Percentiles rank a stretch among this genome's conserved stretches.
These are phyloP conservation scores for Eurystomus glaucurus DNA, from an alignment of 2,797 vertebrate genomes.

Conservation along the genomic window DNA sequence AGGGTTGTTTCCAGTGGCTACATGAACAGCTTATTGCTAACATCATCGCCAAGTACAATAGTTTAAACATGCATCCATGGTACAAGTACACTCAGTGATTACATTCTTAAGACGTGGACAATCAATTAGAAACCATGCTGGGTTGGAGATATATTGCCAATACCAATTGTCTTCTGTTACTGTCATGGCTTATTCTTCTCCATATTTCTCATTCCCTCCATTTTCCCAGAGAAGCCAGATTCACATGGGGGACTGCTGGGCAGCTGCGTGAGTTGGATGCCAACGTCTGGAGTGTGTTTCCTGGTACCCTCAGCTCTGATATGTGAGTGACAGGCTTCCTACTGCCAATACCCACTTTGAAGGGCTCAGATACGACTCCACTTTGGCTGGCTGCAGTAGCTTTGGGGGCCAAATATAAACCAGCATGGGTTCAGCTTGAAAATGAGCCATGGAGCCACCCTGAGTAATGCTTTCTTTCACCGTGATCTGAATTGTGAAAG, in stretches of 20 bases:
- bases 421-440: neutral
- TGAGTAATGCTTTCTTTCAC: neutral
- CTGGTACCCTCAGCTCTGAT: neutral
- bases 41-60: neutral
- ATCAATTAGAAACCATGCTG: slow-evolving; percentile 19
- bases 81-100: neutral
- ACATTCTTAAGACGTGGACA: slow-evolving; percentile 7
- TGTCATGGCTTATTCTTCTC: neutral
- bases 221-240: neutral
- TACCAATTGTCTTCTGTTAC: slow-evolving; percentile 14
- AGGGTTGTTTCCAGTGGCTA: neutral
- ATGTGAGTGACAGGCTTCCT: neutral
- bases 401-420: neutral
- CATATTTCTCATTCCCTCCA: neutral
- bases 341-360: neutral
- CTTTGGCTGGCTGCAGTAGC: neutral
- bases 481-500: neutral
- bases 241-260: neutral
- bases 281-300: neutral
- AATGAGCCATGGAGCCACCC: neutral
- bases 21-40: neutral
- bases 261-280: neutral
- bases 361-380: neutral
- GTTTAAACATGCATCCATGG: neutral
- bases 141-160: neutral